Evolutionary conservation across 92 coral and sea anemone species (phyloP).

Genomic region (Zoanthus sociatus): DNA sequence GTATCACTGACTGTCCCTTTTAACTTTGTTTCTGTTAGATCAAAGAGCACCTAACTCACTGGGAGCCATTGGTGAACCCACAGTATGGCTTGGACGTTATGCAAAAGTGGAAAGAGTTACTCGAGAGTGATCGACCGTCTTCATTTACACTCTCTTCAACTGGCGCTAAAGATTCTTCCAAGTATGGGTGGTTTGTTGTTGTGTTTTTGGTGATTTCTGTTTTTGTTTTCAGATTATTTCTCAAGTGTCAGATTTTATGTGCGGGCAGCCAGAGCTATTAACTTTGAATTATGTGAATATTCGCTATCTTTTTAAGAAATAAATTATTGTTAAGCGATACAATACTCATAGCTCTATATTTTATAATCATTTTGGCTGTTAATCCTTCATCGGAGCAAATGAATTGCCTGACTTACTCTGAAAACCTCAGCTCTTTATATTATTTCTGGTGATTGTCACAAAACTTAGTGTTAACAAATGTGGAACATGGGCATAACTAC

Average conservation of each 20-base stretch:
- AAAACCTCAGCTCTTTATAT: too few relatives aligned
- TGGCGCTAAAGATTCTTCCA: slow-evolving; percentile 65
- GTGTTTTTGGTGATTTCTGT: neutral
- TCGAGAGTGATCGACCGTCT: slow-evolving; percentile 84
- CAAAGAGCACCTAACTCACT: slow-evolving; percentile 72
- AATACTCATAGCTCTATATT: too few relatives aligned
- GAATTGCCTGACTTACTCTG: too few relatives aligned
- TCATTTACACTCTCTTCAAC: slow-evolving; percentile 69
- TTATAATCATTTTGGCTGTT: neutral
- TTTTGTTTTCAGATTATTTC: neutral
- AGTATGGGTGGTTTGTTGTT: slow-evolving; percentile 41
- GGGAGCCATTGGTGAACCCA: slow-evolving; percentile 88
- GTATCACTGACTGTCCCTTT: neutral
- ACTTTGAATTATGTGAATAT: too few relatives aligned
- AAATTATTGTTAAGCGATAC: too few relatives aligned
- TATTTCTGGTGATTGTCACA: too few relatives aligned
- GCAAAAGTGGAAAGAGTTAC: slow-evolving; percentile 84
- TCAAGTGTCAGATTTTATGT: too few relatives aligned
- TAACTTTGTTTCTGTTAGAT: slow-evolving; percentile 53
- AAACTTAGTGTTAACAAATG: too few relatives aligned
- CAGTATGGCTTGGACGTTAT: slow-evolving; percentile 85
- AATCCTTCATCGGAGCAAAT: neutral
- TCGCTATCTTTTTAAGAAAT: too few relatives aligned
- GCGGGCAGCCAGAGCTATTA: too few relatives aligned
- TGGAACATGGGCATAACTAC: too few relatives aligned